Base-by-base conservation (phyloP, 2,888 invertebrate genomes). In the Malthinus flaveolus region DNA sequence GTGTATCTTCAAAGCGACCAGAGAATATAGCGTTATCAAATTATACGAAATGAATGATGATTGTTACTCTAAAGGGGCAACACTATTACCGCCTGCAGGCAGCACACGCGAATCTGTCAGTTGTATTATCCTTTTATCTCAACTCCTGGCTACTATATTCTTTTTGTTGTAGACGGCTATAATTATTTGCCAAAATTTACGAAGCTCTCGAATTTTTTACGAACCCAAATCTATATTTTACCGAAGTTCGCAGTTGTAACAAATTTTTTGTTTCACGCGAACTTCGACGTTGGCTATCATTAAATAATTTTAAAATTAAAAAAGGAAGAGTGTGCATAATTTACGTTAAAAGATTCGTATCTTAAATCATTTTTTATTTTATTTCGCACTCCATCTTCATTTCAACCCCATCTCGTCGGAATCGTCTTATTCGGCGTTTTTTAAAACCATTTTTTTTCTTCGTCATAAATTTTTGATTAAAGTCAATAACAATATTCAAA, bases 41-140 rank as follows among this genome's bases (percentile, higher is more conserved):
- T 63, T 58, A 63, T 60, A 57, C 45, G 60, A 61, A 57, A 63
- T 63, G 63, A 63, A 63, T 63, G 61, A 61, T 61, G 61, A 61
- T 61, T 61, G 63, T 60, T 61, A 49, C 57, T 61, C 35, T 36
- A 55, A 49, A 51, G 56, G 48, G 56, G 59, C 55, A 52, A 47
- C 51, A 48, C 44, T 48, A 23, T 23, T 23, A 42, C 39, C 23
- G 55, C 60, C 60, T 49, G 33, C 51, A 55, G 60, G 47, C 60
- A 48, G 56, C 60, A 60, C 60, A 60, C 60, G 60, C 60, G 52
- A 56, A 60, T 56, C 51, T 52, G 56, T 51, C 59, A 51, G 55
- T 55, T 49, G 36, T 56, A 46, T 54, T 56, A 50, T 56, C 49
- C 55, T 55, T 55, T 55, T 55, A 55, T 55, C 55, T 55, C 44